Evolutionary conservation across 1,140 invertebrate species (phyloP).

Genomic region (Drosophila repleta): DNA sequence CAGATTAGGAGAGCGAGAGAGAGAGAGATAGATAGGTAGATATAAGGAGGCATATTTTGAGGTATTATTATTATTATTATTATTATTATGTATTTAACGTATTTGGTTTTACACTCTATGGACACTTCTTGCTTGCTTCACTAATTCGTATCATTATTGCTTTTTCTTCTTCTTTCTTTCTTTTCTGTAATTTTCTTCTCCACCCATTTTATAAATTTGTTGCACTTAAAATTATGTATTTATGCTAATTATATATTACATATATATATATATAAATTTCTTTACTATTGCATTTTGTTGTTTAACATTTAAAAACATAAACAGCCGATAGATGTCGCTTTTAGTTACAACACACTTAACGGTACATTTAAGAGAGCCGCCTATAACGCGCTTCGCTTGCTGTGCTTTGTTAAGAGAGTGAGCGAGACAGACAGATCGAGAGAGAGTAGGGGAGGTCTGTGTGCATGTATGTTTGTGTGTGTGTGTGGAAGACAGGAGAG

Average conservation of each 20-base stretch:
- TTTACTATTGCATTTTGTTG: slow-evolving; percentile 5
- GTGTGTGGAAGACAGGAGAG: slow-evolving; percentile 1
- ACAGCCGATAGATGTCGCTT: slow-evolving; percentile 27
- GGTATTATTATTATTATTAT: slow-evolving; percentile 26
- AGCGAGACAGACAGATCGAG: slow-evolving; percentile 7
- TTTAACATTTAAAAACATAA: slow-evolving; percentile 18
- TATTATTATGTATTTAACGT: slow-evolving; percentile 23
- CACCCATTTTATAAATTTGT: slow-evolving; percentile 81
- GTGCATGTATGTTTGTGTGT: slow-evolving; percentile 9
- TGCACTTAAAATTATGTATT: slow-evolving; percentile 76
- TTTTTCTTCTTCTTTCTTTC: slow-evolving; percentile 36
- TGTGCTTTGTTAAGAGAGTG: slow-evolving; percentile 26
- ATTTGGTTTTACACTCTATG: slow-evolving; percentile 12
- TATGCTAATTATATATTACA: slow-evolving; percentile 69
- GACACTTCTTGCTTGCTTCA: slow-evolving; percentile 10
- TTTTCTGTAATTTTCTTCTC: too few relatives aligned
- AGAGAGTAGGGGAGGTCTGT: neutral
- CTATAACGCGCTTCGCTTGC: slow-evolving; percentile 37
- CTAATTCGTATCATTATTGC: slow-evolving; percentile 35
- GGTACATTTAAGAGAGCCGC: slow-evolving; percentile 13
- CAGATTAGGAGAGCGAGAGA: neutral
- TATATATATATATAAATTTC: slow-evolving; percentile 39
- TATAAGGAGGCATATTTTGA: slow-evolving; percentile 12
- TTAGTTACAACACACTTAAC: slow-evolving; percentile 9
- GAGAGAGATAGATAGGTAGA: slow-evolving; percentile 1